phyloP scores from a whole-genome alignment of 2,797 vertebrate genomes.

The Eulemur mongoz region DNA sequence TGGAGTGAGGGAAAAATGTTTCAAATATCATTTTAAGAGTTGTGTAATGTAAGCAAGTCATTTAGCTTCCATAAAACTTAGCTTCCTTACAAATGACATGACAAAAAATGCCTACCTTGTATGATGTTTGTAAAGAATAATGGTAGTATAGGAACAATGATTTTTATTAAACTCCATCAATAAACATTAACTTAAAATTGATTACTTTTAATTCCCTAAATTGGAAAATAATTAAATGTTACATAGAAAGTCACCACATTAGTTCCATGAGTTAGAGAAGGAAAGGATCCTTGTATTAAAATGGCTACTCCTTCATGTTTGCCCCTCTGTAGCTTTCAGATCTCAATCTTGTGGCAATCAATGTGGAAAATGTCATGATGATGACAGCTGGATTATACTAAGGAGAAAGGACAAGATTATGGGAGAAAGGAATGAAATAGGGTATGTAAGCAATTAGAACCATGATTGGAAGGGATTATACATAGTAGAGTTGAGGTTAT shows the following conservation, averaged over 20 bases:
- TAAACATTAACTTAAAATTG: neutral
- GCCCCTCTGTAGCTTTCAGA: neutral
- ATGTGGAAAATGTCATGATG: neutral
- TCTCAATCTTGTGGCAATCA: neutral
- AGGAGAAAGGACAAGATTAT: neutral
- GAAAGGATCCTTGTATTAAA: neutral
- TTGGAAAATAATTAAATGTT: neutral
- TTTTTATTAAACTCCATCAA: conserved; percentile 20
- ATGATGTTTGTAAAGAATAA: neutral
- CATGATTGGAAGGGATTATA: neutral
- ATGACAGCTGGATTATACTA: neutral
- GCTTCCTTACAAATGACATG: neutral
- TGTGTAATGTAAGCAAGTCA: neutral
- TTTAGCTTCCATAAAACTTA: neutral
- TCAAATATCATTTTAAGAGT: neutral
- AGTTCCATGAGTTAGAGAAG: neutral
- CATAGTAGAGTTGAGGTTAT: neutral
- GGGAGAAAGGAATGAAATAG: neutral
- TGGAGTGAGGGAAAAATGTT: neutral
- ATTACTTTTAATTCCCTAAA: neutral
- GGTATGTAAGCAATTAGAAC: neutral
- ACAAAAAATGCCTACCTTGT: neutral
- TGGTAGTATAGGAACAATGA: neutral
- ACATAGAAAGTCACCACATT: neutral
- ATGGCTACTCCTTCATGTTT: neutral